Base-by-base conservation (phyloP, 2,797 vertebrate genomes). In the Anolis apletophallus region DNA sequence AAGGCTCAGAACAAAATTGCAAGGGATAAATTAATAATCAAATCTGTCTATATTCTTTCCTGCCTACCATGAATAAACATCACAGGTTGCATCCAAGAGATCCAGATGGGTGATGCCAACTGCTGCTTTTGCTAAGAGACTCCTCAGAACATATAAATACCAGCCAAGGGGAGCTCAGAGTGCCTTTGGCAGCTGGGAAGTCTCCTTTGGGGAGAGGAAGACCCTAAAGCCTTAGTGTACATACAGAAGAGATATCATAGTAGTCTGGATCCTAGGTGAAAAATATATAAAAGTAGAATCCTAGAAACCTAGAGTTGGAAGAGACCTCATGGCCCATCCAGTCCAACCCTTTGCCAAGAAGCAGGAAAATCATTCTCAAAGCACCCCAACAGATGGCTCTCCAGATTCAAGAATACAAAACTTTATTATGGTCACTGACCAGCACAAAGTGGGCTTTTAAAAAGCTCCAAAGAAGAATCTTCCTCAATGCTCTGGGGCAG, bases 1-100 rank as follows among this genome's bases (percentile, higher is more conserved):
- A 88, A 91, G 6, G 32, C 5, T 76, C 7, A 1, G 55, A 76
- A 88, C 17, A 67, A 80, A 57, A 34, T 3, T 77, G 9, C 17
- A 86, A 78, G 72, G 64, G 77, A 74, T 50, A 26, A 88, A 84
- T 81, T 0, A 59, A 71, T 79, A 79, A 59, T 36, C 52, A 69
- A 77, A 55, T 36, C 36, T 69, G n/a, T 61, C 52, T 19, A 54
- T 57, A 55, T 71, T 54, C 34, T 29, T 29, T 0, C 87, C 79
- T 73, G 36, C 4, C 1, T 61, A 9, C 16, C 67, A 69, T 23
- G 0, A 67, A 75, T 36, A 52, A 40, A 61, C 55, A 61, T 74
- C 4, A 32, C 32, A 40, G 57, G 2, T 64, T 12, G 40, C 50
- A 64, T 74, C 71, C 55, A 64, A 34, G 21, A 13, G 14, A 14